A percentile compares a stretch with the other conserved stretches of the same genome.
These are phyloP conservation scores for Pangasius krempfi DNA, from an alignment of 2,797 vertebrate species.

Conservation along the genomic window DNA sequence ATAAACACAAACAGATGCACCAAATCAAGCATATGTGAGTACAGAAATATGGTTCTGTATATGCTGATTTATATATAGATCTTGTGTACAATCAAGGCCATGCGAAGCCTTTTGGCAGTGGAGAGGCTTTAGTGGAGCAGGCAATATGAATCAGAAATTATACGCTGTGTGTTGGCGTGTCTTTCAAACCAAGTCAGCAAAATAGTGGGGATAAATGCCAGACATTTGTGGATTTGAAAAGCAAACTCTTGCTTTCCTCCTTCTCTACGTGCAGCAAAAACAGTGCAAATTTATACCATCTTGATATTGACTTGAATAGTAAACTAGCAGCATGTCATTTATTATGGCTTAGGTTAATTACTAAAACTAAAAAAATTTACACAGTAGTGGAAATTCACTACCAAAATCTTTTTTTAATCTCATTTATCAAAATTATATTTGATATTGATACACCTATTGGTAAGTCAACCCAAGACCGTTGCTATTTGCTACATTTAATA, in stretches of 20 bases:
- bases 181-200: conserved; percentile 9
- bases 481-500: not conserved
- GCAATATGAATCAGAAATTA: conserved; percentile 4
- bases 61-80: conserved; percentile 48
- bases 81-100: conserved; percentile 52
- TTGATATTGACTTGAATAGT: not conserved
- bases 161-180: not conserved
- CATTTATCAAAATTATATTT: not conserved
- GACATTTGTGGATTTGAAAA: not conserved
- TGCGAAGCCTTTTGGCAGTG: conserved; percentile 50
- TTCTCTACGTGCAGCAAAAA: not conserved
- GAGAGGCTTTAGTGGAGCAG: conserved; percentile 16
- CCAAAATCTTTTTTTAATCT: not conserved
- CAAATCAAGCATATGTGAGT: not conserved
- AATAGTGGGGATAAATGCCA: conserved; percentile 2
- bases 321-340: too few relatives aligned
- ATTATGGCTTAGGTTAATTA: not conserved
- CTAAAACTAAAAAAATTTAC: not conserved
- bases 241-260: not conserved
- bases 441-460: not conserved
- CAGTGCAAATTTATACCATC: not conserved
- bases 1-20: not conserved
- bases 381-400: not conserved
- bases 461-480: not conserved
- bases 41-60: conserved; percentile 31